These are phyloP conservation scores for Hemistola chrysoprasaria DNA, from an alignment of 2,888 invertebrate genomes.

Conservation along the genomic window DNA sequence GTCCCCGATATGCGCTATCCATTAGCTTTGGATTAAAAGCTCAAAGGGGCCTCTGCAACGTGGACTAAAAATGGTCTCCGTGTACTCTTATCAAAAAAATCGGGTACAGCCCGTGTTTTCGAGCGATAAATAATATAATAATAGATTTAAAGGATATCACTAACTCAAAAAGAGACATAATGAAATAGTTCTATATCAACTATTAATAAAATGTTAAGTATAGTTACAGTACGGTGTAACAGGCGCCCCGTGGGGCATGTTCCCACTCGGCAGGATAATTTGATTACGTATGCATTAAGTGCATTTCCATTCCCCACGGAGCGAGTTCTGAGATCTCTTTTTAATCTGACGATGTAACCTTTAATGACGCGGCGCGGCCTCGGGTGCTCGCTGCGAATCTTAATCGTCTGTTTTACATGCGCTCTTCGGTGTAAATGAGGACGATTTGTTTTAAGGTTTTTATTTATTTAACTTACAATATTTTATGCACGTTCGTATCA, in stretches of 20 bases:
- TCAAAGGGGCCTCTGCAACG: too few species aligned
- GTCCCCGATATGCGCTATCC: too few species aligned
- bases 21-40: too few species aligned
- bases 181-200: too few species aligned
- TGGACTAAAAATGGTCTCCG: too few species aligned
- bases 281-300: constrained; percentile 79
- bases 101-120: too few species aligned
- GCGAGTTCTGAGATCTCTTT: constrained; percentile 60
- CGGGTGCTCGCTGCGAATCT: constrained; percentile 31
- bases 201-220: background rate
- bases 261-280: constrained; percentile 55
- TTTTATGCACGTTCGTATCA: too few species aligned
- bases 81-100: too few species aligned
- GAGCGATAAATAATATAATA: too few species aligned
- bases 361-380: constrained; percentile 45
- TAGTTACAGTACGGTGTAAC: constrained; percentile 29
- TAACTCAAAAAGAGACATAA: too few species aligned
- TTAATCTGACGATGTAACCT: constrained; percentile 54
- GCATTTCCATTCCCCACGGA: constrained; percentile 70
- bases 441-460: constrained; percentile 9
- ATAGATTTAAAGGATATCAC: background rate
- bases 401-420: constrained; percentile 38
- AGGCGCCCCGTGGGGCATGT: constrained; percentile 13
- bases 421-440: constrained; percentile 27
- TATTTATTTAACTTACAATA: too few species aligned